Evolutionary conservation across 2,888 invertebrate genomes (phyloP).

Genomic region (Aleiodes testaceus): DNA sequence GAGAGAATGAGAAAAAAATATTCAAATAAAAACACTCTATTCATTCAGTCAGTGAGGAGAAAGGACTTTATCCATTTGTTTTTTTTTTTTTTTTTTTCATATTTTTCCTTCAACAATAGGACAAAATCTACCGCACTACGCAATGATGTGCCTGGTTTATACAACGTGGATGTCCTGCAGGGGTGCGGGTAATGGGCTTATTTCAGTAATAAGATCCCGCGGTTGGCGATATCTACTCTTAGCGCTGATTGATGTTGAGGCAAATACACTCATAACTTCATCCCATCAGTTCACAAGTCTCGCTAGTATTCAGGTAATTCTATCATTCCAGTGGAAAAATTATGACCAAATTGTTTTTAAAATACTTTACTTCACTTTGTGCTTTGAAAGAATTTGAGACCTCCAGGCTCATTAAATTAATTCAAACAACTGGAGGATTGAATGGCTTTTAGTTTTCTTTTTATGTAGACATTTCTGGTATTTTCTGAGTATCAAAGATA

Average conservation of each 20-base stretch:
- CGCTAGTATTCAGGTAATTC: conserved; percentile 80
- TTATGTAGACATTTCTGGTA: too few relatives aligned
- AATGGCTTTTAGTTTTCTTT: too few relatives aligned
- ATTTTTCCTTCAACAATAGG: conserved; percentile 75
- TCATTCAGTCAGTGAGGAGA: background rate
- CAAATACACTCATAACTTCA: conserved; percentile 86
- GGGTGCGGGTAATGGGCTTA: conserved; percentile 77
- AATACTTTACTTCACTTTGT: background rate
- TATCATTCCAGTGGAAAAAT: conserved; percentile 45
- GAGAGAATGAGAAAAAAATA: background rate
- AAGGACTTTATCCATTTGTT: background rate
- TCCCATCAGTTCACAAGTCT: conserved; percentile 85
- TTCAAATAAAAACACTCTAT: background rate
- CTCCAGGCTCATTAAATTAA: background rate
- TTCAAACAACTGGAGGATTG: background rate
- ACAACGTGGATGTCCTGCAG: conserved; percentile 84
- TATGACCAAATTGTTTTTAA: conserved; percentile 25
- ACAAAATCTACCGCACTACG: conserved; percentile 87
- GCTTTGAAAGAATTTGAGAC: background rate
- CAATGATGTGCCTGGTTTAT: conserved; percentile 84
- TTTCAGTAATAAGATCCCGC: conserved; percentile 79
- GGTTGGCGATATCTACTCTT: conserved; percentile 87
- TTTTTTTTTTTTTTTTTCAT: conserved; percentile 9
- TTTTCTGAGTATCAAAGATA: too few relatives aligned
- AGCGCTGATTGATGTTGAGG: conserved; percentile 89